Evolutionary conservation across 2,888 invertebrate species (phyloP).

Genomic region (Dione juno): DNA sequence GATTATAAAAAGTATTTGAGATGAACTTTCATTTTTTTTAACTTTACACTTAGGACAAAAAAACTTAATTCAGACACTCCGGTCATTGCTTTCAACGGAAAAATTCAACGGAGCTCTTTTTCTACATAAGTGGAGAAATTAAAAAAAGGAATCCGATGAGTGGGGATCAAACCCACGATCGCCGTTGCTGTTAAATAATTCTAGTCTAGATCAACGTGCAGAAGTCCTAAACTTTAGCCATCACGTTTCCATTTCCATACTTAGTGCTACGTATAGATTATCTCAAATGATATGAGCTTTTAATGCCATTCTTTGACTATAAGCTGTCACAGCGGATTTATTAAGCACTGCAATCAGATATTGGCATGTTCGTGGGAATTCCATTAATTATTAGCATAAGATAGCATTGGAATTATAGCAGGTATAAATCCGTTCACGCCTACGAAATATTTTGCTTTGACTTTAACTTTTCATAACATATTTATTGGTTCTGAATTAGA

Average conservation of each 20-base stretch:
- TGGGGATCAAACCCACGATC: too few species aligned
- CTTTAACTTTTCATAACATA: slow-evolving; percentile 21
- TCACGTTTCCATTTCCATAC: slow-evolving; percentile 35
- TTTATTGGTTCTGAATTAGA: not conserved
- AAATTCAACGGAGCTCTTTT: too few species aligned
- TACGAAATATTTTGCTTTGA: slow-evolving; percentile 39
- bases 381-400: slow-evolving; percentile 56
- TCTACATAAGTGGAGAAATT: too few species aligned
- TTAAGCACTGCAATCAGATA: slow-evolving; percentile 58
- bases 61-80: too few species aligned
- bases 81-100: too few species aligned
- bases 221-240: slow-evolving; percentile 29
- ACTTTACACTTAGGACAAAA: too few species aligned
- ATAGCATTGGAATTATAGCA: slow-evolving; percentile 49
- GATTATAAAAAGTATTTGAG: too few species aligned
- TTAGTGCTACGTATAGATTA: slow-evolving; percentile 25
- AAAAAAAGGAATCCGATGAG: too few species aligned
- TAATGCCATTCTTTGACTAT: slow-evolving; percentile 56
- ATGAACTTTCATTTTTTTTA: too few species aligned
- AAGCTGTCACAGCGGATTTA: slow-evolving; percentile 54
- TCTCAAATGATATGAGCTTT: slow-evolving; percentile 52
- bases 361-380: slow-evolving; percentile 54
- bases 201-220: too few species aligned
- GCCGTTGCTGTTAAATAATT: too few species aligned
- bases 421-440: slow-evolving; percentile 50